Evolutionary conservation across 2,113 vertebrate genomes (phyloP), one percentile per base, ranked within the genome.

Genomic region (Agelaius tricolor): DNA sequence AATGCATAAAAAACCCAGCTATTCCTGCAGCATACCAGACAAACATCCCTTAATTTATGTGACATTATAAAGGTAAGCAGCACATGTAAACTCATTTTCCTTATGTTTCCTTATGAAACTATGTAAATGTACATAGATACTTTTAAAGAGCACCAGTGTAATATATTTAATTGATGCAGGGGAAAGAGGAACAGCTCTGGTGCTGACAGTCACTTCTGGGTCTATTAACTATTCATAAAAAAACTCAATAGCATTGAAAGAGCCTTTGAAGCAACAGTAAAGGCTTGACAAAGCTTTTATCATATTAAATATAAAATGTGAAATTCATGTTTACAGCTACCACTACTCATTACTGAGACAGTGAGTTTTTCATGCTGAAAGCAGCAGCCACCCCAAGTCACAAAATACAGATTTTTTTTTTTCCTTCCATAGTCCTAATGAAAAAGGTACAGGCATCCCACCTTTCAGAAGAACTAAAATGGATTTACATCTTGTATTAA

Each of bases 221-320:
- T 44, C 69, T 81, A 94, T 96, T 93, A 96, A 95, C 68, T 90
- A 96, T 90, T 92, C 52, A 95, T 84, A 89, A 66, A 91, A 91
- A 63, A 77, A 67, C 68, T 92, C 88, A 58, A 30, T 15, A 87
- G 74, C 76, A 72, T 4, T 72, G 33, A 59, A 89, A 85, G 54
- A 65, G 52, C 44, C 74, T 96, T 91, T 95, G 90, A 96, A 92
- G 73, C 26, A 81, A 90, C 27, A 87, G 71, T 13, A 93, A 91
- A 76, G 49, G 63, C 57, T 79, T 82, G 46, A 74, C 79, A 84
- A 87, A 84, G 75, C 77, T 87, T 86, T 95, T 93, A 91, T 68
- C 52, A 14, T 67, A 80, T 90, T 88, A 87, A 93, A 93, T 31
- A 68, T 15, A 80, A 93, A 80, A 52, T 0, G 3, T 59, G 65